Base-by-base conservation (phyloP, 2,113 vertebrate species). In the Pogonocichla stellata region DNA sequence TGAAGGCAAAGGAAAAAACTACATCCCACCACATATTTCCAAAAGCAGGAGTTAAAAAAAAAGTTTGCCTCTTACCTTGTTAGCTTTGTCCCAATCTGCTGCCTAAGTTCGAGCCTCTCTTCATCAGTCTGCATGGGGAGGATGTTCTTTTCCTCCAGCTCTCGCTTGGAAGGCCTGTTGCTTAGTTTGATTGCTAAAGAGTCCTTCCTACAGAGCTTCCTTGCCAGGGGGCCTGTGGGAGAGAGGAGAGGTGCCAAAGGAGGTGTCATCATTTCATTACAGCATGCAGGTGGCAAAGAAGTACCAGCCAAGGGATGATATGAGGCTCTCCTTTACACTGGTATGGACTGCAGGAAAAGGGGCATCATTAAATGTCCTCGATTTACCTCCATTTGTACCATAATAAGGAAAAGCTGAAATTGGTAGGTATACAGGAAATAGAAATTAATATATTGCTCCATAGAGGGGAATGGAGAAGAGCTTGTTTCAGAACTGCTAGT, bases 131-230 rank as follows among this genome's bases (percentile, higher is more conserved):
- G 99, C 97, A 99, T 98, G 79, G 99, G 99, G 42, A 99, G 98
- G 96, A 99, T 99, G 96, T 99, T 99, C 98, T 99, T 99, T 85
- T 99, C 99, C 96, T 99, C 99, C 91, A 99, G 98, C 90, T 99
- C 99, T 90, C 99, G 93, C 88, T 99, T 99, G 78, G 99, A 99
- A 43, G 99, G 99, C 95, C 99, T 98, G 97, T 99, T 99, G 97
- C 99, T 99, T 90, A 99, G 98, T 97, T 99, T 99, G 97, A 99
- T 99, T 92, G 99, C 99, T 97, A 99, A 97, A 22, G 99, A 99
- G 97, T 99, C 99, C 97, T 99, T 99, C 96, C 99, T 98, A 97
- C 99, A 98, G 90, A 99, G 98, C 96, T 99, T 99, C 98, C 98
- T 98, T 94, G 99, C 99, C 95, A 99, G 96, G 33, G 99, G 98